Evolutionary conservation across 2,797 vertebrate species (phyloP).

Genomic region (Arrhamphus sclerolepis): DNA sequence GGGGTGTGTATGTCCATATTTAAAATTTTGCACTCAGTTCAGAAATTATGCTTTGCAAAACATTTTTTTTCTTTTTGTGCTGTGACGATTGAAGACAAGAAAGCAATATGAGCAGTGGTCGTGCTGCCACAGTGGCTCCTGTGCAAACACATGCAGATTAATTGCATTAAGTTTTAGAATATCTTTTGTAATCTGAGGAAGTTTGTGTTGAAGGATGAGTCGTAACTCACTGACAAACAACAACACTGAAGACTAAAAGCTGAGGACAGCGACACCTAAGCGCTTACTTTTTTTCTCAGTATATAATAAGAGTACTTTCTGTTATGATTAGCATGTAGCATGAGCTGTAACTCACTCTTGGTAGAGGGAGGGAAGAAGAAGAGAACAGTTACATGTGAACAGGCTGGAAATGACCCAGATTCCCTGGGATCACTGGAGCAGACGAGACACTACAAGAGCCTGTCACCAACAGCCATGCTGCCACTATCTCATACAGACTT

Average conservation of each 20-base stretch:
- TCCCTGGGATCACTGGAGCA: conserved; percentile 78
- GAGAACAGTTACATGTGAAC: conserved; percentile 74
- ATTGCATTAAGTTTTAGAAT: too few species aligned
- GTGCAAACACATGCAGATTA: not conserved
- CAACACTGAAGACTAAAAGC: conserved; percentile 1
- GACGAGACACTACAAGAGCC: conserved; percentile 74
- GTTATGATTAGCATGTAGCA: conserved; percentile 70
- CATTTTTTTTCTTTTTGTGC: too few species aligned
- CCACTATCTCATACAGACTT: conserved; percentile 56
- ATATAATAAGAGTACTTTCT: conserved; percentile 51
- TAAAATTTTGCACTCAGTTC: not conserved
- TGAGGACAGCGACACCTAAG: conserved; percentile 15
- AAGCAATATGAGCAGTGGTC: conserved; percentile 3
- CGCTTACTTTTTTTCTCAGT: conserved; percentile 23
- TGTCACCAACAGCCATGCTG: conserved; percentile 73
- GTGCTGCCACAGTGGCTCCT: not conserved
- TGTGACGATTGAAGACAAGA: not conserved
- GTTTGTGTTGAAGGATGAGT: not conserved
- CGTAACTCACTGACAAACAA: conserved; percentile 22
- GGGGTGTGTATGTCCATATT: too few species aligned
- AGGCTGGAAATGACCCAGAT: conserved; percentile 85
- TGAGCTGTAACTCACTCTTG: conserved; percentile 66
- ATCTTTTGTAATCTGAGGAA: not conserved
- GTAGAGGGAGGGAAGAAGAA: conserved; percentile 67
- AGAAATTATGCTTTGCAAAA: not conserved